A percentile compares a stretch with the other conserved stretches of the same genome.
These are phyloP conservation scores for Nymphalis urticae DNA, from an alignment of 2,888 invertebrate species.

Conservation along the genomic window DNA sequence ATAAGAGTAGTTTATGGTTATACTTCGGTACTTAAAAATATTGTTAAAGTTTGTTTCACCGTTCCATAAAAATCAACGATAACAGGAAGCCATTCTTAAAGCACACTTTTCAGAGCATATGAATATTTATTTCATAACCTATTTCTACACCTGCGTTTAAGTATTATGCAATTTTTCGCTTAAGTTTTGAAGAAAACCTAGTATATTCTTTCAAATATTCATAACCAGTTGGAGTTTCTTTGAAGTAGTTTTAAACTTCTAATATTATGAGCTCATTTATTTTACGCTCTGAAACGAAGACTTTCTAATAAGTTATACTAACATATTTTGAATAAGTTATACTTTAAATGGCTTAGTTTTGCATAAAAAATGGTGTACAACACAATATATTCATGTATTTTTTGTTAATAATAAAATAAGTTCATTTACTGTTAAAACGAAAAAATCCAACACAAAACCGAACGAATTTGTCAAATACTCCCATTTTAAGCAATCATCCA, in stretches of 20 bases:
- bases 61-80: constrained; percentile 17
- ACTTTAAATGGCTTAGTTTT: neutral
- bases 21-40: constrained; percentile 22
- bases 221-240: constrained; percentile 24
- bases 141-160: constrained; percentile 46
- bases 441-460: too few relatives aligned
- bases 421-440: too few relatives aligned
- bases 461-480: too few relatives aligned
- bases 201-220: constrained; percentile 37
- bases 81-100: constrained; percentile 38
- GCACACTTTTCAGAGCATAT: constrained; percentile 40
- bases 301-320: neutral
- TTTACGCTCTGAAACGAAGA: constrained; percentile 3
- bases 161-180: constrained; percentile 47
- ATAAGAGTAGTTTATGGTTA: neutral
- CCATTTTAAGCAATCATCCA: neutral
- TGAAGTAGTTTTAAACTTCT: constrained; percentile 18
- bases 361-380: neutral
- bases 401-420: too few relatives aligned
- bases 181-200: constrained; percentile 40
- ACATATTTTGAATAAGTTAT: neutral
- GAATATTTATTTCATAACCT: constrained; percentile 51
- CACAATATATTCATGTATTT: too few relatives aligned
- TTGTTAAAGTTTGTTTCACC: constrained; percentile 21
- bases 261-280: constrained; percentile 17